These are phyloP conservation scores for Sinhomidia bicolor DNA, from an alignment of 2,888 invertebrate species.

Conservation along the genomic window DNA sequence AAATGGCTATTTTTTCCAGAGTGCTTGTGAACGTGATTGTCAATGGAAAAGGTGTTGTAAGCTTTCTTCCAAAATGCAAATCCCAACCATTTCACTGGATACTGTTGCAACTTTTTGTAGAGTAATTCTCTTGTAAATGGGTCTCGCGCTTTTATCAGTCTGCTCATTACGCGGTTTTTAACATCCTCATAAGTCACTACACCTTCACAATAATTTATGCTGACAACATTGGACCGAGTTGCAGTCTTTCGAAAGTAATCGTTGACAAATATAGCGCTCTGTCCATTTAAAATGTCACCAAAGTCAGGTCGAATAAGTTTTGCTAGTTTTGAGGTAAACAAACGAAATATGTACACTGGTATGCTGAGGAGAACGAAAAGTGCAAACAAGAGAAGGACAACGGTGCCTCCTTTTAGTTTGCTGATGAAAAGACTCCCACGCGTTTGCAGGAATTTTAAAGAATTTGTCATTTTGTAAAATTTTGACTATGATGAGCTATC, in stretches of 20 bases:
- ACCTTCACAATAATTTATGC: neutral
- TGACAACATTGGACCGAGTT: neutral
- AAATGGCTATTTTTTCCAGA: neutral
- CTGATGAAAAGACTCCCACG: no score
- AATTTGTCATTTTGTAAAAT: no score
- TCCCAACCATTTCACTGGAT: conserved; percentile 21
- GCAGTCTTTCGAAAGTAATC: neutral
- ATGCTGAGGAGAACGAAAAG: neutral
- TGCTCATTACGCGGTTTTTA: neutral
- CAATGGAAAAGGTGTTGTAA: neutral
- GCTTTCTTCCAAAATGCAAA: conserved; percentile 15
- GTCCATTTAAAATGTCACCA: neutral
- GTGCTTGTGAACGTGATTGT: neutral
- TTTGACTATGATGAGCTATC: no score
- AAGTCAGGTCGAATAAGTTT: neutral
- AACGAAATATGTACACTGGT: neutral
- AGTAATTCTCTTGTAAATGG: neutral
- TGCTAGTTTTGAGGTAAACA: neutral
- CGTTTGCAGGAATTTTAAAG: no score
- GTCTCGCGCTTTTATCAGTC: neutral
- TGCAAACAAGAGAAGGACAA: no score
- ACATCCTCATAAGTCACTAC: neutral
- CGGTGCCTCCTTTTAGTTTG: no score
- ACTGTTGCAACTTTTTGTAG: conserved; percentile 31
- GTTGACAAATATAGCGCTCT: neutral